These are phyloP conservation scores for Asobara japonica DNA, from an alignment of 1,140 invertebrate genomes.

Conservation along the genomic window DNA sequence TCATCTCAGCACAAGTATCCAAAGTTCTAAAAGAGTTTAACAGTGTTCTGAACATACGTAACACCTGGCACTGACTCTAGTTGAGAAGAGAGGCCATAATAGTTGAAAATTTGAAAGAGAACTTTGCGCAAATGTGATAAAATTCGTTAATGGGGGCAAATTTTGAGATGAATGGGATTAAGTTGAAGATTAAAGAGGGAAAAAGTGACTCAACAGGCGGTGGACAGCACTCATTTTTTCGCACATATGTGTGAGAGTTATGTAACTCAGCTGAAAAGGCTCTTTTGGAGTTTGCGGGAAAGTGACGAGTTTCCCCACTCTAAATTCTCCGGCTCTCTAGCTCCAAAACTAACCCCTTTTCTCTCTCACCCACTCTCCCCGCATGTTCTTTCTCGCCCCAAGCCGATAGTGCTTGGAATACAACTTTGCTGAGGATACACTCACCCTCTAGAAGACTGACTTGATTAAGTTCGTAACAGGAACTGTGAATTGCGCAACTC, in stretches of 20 bases:
- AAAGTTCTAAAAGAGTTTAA: neutral
- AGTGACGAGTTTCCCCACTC: neutral
- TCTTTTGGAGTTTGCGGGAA: neutral
- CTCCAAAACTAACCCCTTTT: neutral
- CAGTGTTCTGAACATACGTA: neutral
- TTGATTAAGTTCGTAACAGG: constrained; percentile 16
- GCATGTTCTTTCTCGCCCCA: neutral
- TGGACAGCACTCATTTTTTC: neutral
- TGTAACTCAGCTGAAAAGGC: neutral
- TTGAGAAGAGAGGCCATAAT: neutral
- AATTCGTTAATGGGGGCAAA: neutral
- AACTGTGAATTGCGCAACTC: constrained; percentile 9
- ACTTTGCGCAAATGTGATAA: neutral
- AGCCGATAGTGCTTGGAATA: neutral
- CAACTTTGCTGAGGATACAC: neutral
- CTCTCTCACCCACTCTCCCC: neutral
- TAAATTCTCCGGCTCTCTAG: neutral
- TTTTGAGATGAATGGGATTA: neutral
- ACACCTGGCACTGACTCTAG: neutral
- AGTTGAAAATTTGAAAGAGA: neutral
- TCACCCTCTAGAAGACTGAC: neutral
- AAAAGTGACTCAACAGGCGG: neutral
- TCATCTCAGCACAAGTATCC: neutral
- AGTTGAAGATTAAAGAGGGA: neutral
- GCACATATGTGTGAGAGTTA: neutral